Percentiles rank a stretch among this genome's conserved stretches.
Conservation (phyloP, 2,113 vertebrate genomes). For the Oryzias woworae region DNA sequence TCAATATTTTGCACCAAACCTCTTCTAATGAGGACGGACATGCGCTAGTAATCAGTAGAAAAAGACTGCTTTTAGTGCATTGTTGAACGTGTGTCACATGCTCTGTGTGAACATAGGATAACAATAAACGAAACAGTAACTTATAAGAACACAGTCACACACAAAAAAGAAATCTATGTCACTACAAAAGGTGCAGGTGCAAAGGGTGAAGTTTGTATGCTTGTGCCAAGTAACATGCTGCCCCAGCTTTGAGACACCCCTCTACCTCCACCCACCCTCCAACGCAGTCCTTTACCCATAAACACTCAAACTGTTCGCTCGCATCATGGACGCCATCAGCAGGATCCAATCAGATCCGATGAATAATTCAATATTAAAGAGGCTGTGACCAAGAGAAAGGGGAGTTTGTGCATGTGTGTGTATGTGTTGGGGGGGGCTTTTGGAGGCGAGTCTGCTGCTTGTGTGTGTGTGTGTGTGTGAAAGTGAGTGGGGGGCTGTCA, state of each 20-base stretch:
- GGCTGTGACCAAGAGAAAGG: conserved; percentile 62
- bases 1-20: too few relatives aligned
- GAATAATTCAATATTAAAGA: conserved; percentile 81
- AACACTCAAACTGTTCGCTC: conserved; percentile 49
- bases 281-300: background rate
- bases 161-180: background rate
- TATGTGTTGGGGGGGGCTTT: conserved; percentile 54
- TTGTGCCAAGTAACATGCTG: conserved; percentile 3
- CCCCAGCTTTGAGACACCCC: conserved; percentile 27
- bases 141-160: too few relatives aligned
- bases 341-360: conserved; percentile 77
- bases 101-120: too few relatives aligned
- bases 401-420: conserved; percentile 19
- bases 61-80: too few relatives aligned
- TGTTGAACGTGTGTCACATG: too few relatives aligned
- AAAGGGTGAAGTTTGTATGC: conserved; percentile 3
- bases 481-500: conserved; percentile 64
- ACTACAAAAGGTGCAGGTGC: conserved; percentile 49
- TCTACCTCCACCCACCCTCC: background rate
- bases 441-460: conserved; percentile 58
- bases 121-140: too few relatives aligned
- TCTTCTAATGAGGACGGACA: too few relatives aligned
- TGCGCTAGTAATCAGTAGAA: too few relatives aligned
- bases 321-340: conserved; percentile 70
- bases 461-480: conserved; percentile 38